Base-by-base conservation (phyloP, 2,888 invertebrate species). In the Creontiades dilutus region DNA sequence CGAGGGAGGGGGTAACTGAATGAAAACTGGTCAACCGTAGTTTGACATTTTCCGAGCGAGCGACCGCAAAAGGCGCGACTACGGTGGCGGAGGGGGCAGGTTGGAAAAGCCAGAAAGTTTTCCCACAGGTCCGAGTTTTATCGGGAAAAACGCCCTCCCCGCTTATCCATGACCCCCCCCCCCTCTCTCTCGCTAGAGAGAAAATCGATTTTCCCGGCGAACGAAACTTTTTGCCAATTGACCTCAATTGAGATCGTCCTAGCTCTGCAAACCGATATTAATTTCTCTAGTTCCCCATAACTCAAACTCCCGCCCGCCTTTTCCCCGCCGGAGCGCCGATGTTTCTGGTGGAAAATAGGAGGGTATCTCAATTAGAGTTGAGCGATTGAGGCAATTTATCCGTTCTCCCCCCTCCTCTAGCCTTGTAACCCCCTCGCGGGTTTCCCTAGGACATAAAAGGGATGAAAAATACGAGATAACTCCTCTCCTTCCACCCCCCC, bases 371-470 rank as follows among this genome's bases (percentile, higher is more conserved):
- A 86, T 86, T 86, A 86, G 86, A 86, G 86, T 86, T 86, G 86
- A 86, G 86, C 75, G 86, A 86, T 86, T 86, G 86, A 86, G 75
- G 86, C 86, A 86, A 86, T 86, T 86, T 86, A 86, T 86, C 86
- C 86, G 23, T 75, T 68, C 47, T 57, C 68, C 75, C 47, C 28
- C 46, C 75, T 19, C 19, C 75, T 52, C 52, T 19, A 14, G n/a
- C 82, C 48, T n/a, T 23, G 12, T 82, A 82, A 46, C 13, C 82
- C 82, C 14, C 52, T 19, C 47, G 48, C 48, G 27, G 27, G 47
- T 27, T 80, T 82, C 47, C n/a, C 52, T 61, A 82, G 52, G 85
- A 47, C 37, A 85, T 85, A 68, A 75, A 82, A 47, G 86, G 68
- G 86, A 86, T 86, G 86, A 86, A 86, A 86, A 86, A 86, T 86